phyloP scores from a whole-genome alignment of 1,140 invertebrate species.

The Antheraea mylitta region DNA sequence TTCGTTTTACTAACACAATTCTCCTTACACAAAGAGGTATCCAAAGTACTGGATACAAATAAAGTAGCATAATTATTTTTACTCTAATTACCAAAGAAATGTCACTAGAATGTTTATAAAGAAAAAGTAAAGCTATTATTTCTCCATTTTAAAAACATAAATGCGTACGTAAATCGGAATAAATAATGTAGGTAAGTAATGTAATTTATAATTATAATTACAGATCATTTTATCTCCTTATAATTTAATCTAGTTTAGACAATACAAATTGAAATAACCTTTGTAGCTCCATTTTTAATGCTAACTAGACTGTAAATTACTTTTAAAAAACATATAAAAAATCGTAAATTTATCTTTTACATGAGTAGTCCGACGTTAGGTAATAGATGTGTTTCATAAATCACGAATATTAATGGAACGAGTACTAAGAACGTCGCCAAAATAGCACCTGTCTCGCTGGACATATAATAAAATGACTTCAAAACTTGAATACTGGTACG shows the following conservation, averaged over 20 bases:
- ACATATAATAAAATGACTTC: background rate
- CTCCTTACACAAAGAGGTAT: too few species aligned
- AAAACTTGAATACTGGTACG: background rate
- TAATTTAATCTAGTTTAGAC: background rate
- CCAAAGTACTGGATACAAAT: too few species aligned
- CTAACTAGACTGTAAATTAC: background rate
- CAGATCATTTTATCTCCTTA: too few species aligned
- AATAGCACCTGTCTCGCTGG: background rate
- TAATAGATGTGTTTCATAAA: background rate
- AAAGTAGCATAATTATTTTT: too few species aligned
- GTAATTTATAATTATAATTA: too few species aligned
- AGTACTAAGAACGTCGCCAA: background rate
- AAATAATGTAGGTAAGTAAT: too few species aligned
- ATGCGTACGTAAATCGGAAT: too few species aligned
- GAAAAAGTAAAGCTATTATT: too few species aligned
- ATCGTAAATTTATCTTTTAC: background rate
- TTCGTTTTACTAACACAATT: too few species aligned
- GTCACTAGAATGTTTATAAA: too few species aligned
- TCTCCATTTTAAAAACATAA: too few species aligned
- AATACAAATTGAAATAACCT: background rate
- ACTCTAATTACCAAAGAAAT: too few species aligned
- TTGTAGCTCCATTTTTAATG: background rate
- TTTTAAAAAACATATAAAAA: background rate
- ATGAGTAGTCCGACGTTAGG: background rate
- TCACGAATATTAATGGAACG: background rate